These are phyloP conservation scores for Margarornis squamiger DNA, from an alignment of 2,797 vertebrate species.

Conservation along the genomic window DNA sequence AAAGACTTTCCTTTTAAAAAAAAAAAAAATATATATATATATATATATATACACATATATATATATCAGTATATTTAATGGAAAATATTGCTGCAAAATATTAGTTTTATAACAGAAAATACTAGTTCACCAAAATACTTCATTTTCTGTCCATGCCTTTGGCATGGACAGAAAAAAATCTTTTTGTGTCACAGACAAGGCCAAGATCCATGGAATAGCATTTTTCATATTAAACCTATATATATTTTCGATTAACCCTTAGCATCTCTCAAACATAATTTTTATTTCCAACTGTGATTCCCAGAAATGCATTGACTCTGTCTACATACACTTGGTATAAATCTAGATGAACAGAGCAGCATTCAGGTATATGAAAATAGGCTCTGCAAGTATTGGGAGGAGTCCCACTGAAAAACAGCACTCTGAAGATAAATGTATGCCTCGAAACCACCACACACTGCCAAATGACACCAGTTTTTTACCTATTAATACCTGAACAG, in stretches of 20 bases:
- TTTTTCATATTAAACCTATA: not conserved
- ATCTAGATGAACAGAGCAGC: not conserved
- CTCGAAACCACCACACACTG: not conserved
- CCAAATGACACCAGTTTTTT: not conserved
- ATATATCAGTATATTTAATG: not conserved
- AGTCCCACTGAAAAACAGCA: not conserved
- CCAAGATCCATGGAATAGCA: not conserved
- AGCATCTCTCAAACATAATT: not conserved
- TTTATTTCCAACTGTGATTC: not conserved
- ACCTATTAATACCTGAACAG: not conserved
- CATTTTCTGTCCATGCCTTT: not conserved
- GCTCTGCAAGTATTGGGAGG: not conserved
- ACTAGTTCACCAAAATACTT: not conserved
- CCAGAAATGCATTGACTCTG: not conserved
- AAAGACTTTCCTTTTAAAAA: not conserved
- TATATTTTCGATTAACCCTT: not conserved
- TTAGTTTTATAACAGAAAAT: not conserved
- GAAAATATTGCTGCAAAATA: not conserved
- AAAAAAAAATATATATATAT: no score
- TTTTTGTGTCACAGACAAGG: not conserved
- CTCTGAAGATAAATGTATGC: not conserved
- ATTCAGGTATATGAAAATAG: not conserved
- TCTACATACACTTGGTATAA: not conserved
- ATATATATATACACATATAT: no score
- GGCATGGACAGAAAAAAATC: not conserved